Evolutionary conservation across 2,797 vertebrate genomes (phyloP), one percentile per base, ranked within the genome.

Genomic region (Perodicticus potto): DNA sequence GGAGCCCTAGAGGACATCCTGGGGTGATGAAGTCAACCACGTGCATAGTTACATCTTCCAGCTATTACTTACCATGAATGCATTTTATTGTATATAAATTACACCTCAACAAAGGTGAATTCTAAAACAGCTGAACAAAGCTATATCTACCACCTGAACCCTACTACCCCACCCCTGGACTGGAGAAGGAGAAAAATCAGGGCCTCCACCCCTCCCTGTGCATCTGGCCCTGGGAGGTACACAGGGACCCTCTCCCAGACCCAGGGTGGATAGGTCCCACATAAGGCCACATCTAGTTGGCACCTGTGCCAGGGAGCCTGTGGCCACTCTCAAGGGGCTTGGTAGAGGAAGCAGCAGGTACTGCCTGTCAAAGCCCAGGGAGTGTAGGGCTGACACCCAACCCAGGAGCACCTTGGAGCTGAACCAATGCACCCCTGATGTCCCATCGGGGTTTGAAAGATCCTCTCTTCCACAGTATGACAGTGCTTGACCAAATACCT

Each of bases 141-240:
- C 49, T 63, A 23, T 19, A 29, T 27, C 11, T 43, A 34, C 10
- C 11, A 2, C 81, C 40, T 55, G 22, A 10, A 34, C 57, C 13
- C 19, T 57, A 57, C 55, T 0, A 2, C 8, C 32, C 61, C 49
- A 16, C 49, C 61, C 19, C 14, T 16, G 20, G 37, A 40, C 16
- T 0, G 7, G 19, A 40, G 23, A 6, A 67, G 37, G 27, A 49
- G 72, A 13, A 88, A 57, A 65, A n/a, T 4, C 16, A 25, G 2
- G 23, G 37, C 72, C 37, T 27, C 32, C 19, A 40, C 9, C 49
- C 6, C 25, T 29, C 61, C 65, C 25, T 7, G 3, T 8, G 40
- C 3, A 1, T 16, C 32, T 2, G 4, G 22, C 32, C 23, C 55
- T 12, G 40, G 0, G 19, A 55, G 23, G 37, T 2, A 0, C 1